Evolutionary conservation across 2,797 vertebrate genomes (phyloP).

Genomic region (Cygnus olor): DNA sequence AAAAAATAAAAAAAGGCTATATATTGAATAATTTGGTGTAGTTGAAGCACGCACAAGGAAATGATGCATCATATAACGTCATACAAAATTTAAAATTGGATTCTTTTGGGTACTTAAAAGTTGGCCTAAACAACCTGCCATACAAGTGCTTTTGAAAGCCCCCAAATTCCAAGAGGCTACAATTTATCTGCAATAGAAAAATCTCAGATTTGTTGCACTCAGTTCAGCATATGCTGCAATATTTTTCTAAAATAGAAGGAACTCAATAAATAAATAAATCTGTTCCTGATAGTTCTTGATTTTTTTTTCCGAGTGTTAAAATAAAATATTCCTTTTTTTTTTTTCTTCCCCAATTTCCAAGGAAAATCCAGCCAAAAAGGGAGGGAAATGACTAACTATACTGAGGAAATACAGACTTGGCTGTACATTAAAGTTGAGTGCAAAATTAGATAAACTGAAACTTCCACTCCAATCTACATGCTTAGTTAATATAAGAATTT

Average conservation of each 20-base stretch:
- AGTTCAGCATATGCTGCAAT: not conserved
- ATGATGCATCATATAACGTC: not conserved
- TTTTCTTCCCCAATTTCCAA: not conserved
- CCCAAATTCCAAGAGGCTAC: not conserved
- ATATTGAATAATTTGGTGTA: conserved; percentile 7
- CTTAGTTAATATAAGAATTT: not conserved
- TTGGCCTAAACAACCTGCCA: not conserved
- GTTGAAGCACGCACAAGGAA: conserved; percentile 8
- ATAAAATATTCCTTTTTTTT: not conserved
- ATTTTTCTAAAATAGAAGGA: not conserved
- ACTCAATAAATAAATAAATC: not conserved
- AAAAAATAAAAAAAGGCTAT: not conserved
- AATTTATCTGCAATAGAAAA: not conserved
- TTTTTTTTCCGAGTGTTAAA: not conserved
- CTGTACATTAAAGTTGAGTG: not conserved
- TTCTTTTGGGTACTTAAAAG: not conserved
- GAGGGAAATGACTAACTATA: not conserved
- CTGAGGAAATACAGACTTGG: not conserved
- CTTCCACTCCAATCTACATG: not conserved
- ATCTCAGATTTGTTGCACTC: not conserved
- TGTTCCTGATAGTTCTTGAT: not conserved
- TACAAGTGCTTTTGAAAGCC: not conserved
- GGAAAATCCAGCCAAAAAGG: not conserved
- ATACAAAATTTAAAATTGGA: not conserved
- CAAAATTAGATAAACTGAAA: not conserved